These are phyloP conservation scores for Siderastrea siderea DNA, from an alignment of 92 coral and sea anemone genomes.

Conservation along the genomic window DNA sequence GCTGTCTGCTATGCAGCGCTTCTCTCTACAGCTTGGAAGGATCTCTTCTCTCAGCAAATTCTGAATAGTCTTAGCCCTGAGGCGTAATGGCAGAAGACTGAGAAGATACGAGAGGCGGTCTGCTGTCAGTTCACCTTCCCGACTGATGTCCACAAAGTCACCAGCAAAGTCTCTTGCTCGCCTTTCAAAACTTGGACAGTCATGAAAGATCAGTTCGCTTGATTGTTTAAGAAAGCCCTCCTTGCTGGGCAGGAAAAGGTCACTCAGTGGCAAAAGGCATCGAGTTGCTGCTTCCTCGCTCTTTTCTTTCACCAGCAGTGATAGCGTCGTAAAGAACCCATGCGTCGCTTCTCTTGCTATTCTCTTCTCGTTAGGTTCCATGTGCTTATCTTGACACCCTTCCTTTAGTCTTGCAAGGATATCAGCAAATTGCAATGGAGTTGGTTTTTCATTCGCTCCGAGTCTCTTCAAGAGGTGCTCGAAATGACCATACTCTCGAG, in stretches of 20 bases:
- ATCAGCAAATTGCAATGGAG: constrained; percentile 86
- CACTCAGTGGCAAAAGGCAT: constrained; percentile 68
- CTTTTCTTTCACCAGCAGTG: constrained; percentile 81
- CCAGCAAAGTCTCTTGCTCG: constrained; percentile 94
- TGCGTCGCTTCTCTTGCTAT: constrained; percentile 88
- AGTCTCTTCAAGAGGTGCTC: constrained; percentile 92
- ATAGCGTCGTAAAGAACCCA: constrained; percentile 87
- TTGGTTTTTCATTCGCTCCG: constrained; percentile 93
- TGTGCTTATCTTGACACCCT: constrained; percentile 84
- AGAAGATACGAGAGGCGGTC: constrained; percentile 91
- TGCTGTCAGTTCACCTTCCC: constrained; percentile 93
- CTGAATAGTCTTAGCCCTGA: constrained; percentile 89
- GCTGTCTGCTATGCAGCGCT: constrained; percentile 82
- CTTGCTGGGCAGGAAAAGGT: constrained; percentile 92
- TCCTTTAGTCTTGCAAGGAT: constrained; percentile 88
- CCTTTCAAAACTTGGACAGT: constrained; percentile 91
- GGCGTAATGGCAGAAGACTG: constrained; percentile 84
- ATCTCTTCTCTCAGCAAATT: constrained; percentile 86
- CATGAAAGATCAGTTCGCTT: constrained; percentile 88
- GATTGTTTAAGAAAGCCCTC: constrained; percentile 91
- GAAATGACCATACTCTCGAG: constrained; percentile 93
- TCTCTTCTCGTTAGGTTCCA: constrained; percentile 89
- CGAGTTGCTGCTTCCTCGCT: constrained; percentile 72
- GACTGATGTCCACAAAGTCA: constrained; percentile 92
- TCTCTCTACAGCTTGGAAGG: constrained; percentile 89